phyloP scores from a whole-genome alignment of 2,888 invertebrate species.

The Plemyria rubiginata region DNA sequence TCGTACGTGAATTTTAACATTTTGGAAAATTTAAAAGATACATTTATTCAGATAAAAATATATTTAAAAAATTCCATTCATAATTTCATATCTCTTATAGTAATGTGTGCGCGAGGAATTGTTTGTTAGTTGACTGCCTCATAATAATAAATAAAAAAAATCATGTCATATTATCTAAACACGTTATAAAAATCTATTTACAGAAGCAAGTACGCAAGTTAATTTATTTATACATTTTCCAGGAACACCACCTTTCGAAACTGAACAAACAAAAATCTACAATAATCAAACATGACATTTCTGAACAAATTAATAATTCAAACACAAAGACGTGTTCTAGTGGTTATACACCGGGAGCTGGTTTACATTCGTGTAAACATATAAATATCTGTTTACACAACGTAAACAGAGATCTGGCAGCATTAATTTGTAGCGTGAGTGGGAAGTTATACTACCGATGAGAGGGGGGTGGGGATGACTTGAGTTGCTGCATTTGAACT shows the following conservation, averaged over 20 bases:
- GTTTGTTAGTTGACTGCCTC: too few relatives aligned
- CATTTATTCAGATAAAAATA: too few relatives aligned
- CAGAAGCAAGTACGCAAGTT: too few relatives aligned
- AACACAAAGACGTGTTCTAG: constrained; percentile 42
- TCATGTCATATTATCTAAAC: too few relatives aligned
- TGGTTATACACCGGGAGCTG: constrained; percentile 42
- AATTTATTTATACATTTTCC: background rate
- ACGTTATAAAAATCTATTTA: too few relatives aligned
- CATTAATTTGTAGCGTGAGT: constrained; percentile 29
- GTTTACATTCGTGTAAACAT: constrained; percentile 35
- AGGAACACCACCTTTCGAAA: background rate
- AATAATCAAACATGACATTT: constrained; percentile 35
- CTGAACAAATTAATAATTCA: constrained; percentile 43
- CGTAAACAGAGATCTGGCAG: constrained; percentile 35
- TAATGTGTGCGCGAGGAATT: too few relatives aligned
- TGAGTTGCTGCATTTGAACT: constrained; percentile 1
- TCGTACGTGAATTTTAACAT: too few relatives aligned
- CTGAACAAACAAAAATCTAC: background rate
- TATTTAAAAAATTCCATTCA: too few relatives aligned
- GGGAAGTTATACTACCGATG: constrained; percentile 11
- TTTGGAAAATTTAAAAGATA: too few relatives aligned
- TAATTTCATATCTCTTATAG: too few relatives aligned
- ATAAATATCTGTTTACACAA: constrained; percentile 36
- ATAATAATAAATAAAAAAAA: too few relatives aligned
- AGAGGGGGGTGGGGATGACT: background rate